phyloP scores from a whole-genome alignment of 2,113 vertebrate species.

The Campylomormyrus tamandua region DNA sequence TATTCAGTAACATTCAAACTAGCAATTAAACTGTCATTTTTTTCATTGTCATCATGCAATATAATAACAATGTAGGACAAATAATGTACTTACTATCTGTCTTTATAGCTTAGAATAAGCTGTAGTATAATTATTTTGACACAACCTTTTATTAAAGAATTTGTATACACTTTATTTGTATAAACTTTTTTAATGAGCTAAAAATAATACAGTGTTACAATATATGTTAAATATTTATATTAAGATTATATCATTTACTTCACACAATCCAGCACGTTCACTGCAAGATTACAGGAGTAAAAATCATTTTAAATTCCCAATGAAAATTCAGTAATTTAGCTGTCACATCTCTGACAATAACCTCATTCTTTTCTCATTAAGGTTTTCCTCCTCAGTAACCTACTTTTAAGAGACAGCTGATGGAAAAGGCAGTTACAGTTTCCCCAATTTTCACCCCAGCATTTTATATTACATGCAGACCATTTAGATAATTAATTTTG shows the following conservation, averaged over 20 bases:
- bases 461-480: conserved; percentile 30
- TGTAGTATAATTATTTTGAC: neutral
- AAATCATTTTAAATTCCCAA: conserved; percentile 45
- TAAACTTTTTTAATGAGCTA: neutral
- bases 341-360: conserved; percentile 44
- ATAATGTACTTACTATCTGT: neutral
- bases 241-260: neutral
- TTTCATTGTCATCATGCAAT: neutral
- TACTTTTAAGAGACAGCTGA: conserved; percentile 49
- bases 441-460: conserved; percentile 32
- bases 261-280: neutral
- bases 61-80: neutral
- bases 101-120: neutral
- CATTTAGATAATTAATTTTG: conserved; percentile 36
- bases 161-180: neutral
- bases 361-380: conserved; percentile 45
- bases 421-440: conserved; percentile 30
- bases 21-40: neutral
- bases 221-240: neutral
- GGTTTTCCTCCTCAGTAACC: conserved; percentile 35
- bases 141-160: neutral
- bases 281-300: neutral
- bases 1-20: neutral
- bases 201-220: neutral
- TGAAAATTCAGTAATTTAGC: conserved; percentile 46